Evolutionary conservation across 2,888 invertebrate species (phyloP).

Genomic region (Melanostoma mellinum): DNA sequence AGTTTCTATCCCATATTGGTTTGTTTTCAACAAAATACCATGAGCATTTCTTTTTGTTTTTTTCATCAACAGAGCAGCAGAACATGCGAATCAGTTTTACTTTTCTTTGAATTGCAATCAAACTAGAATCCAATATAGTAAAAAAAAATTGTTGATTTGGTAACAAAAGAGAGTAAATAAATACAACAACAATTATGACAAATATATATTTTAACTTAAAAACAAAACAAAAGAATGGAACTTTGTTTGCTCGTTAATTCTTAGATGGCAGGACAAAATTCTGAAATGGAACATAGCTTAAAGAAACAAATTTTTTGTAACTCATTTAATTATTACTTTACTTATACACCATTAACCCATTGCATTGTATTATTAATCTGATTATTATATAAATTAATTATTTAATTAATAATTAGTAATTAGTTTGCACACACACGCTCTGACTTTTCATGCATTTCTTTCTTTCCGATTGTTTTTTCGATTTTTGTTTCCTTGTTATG

Average conservation of each 20-base stretch:
- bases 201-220: constrained; percentile 47
- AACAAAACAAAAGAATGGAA: constrained; percentile 15
- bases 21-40: constrained; percentile 22
- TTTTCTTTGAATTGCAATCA: not conserved
- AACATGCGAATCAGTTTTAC: too few relatives aligned
- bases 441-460: constrained; percentile 24
- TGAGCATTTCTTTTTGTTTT: constrained; percentile 21
- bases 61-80: constrained; percentile 4
- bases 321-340: constrained; percentile 55
- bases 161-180: constrained; percentile 12
- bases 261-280: constrained; percentile 35
- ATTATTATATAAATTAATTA: constrained; percentile 70
- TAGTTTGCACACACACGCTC: constrained; percentile 63
- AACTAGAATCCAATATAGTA: constrained; percentile 32
- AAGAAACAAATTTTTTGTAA: constrained; percentile 49
- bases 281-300: constrained; percentile 52
- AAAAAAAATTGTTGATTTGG: constrained; percentile 30
- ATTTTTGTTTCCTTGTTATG: not conserved
- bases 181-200: constrained; percentile 30
- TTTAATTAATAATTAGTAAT: constrained; percentile 70
- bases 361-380: constrained; percentile 70
- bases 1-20: constrained; percentile 48
- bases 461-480: not conserved
- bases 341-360: constrained; percentile 61
- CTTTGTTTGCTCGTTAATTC: constrained; percentile 23